A percentile compares a stretch with the other conserved stretches of the same genome.
phyloP scores from a whole-genome alignment of 64 coral and sea anemone species.

The Montipora efflorescens region DNA sequence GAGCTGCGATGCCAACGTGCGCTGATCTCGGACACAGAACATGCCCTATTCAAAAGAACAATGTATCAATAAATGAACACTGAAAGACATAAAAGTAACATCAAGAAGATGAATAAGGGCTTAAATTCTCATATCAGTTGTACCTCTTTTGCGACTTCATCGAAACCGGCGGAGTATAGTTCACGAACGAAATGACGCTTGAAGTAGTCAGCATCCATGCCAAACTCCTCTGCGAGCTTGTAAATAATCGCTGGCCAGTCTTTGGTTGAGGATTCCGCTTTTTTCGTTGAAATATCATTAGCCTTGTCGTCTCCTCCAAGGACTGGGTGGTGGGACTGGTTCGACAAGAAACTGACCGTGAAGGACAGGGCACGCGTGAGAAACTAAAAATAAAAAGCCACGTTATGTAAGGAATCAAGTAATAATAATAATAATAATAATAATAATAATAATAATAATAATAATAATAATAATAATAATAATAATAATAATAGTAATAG shows the following conservation, averaged over 20 bases:
- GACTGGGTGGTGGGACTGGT: not conserved
- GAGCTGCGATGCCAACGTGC: slow-evolving; percentile 60
- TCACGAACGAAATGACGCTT: slow-evolving; percentile 82
- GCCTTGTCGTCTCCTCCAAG: slow-evolving; percentile 22
- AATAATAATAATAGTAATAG: no score
- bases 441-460: no score
- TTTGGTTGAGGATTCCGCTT: not conserved
- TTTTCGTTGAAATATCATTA: not conserved
- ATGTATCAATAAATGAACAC: not conserved
- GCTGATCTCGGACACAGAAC: slow-evolving; percentile 80
- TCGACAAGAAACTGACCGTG: slow-evolving; percentile 47
- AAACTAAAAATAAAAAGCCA: slow-evolving; percentile 50
- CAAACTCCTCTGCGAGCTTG: slow-evolving; percentile 80
- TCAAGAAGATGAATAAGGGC: no score
- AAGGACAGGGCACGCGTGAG: slow-evolving; percentile 75
- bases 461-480: no score
- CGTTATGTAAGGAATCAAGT: not conserved
- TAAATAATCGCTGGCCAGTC: slow-evolving; percentile 83
- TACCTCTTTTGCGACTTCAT: slow-evolving; percentile 81
- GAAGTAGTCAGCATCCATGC: slow-evolving; percentile 73
- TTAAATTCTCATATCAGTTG: not conserved
- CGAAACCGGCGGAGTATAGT: slow-evolving; percentile 79
- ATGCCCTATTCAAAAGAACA: slow-evolving; percentile 61
- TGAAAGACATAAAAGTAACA: no score
- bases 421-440: no score